Evolutionary conservation across 2,888 invertebrate species (phyloP).

Genomic region (Megamerina dolium): DNA sequence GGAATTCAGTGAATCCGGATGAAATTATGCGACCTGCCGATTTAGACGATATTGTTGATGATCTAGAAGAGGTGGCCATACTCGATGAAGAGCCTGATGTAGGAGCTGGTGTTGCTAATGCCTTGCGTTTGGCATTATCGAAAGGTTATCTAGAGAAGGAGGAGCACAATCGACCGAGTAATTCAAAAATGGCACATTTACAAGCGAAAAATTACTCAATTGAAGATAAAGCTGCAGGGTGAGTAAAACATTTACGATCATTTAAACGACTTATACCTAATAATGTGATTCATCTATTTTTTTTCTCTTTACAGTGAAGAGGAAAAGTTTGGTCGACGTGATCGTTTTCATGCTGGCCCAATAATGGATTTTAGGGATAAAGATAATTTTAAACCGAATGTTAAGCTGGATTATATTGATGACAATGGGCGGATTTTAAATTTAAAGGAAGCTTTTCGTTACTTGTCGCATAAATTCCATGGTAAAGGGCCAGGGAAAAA

Average conservation of each 20-base stretch:
- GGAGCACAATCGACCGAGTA: conserved; percentile 64
- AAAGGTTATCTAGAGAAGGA: conserved; percentile 91
- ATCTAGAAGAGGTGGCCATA: conserved; percentile 47
- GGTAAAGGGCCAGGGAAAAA: conserved; percentile 99
- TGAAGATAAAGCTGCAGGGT: conserved; percentile 70
- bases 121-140: conserved; percentile 81
- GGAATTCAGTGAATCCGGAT: conserved; percentile 74
- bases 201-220: conserved; percentile 76
- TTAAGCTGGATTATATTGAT: conserved; percentile 95
- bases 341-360: conserved; percentile 71
- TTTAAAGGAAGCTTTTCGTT: conserved; percentile 94
- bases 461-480: conserved; percentile 97
- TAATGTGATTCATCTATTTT: conserved; percentile 8
- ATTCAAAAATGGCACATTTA: conserved; percentile 66
- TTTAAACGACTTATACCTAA: neutral
- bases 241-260: conserved; percentile 26
- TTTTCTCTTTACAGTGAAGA: conserved; percentile 58
- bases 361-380: conserved; percentile 90
- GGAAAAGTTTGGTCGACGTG: conserved; percentile 71
- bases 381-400: conserved; percentile 82
- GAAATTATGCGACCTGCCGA: conserved; percentile 48
- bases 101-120: conserved; percentile 86
- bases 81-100: conserved; percentile 91
- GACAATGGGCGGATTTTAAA: conserved; percentile 88
- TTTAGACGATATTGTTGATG: conserved; percentile 50